Evolutionary conservation across 2,113 vertebrate genomes (phyloP), one percentile per base, ranked within the genome.

Genomic region (Nibea albiflora): DNA sequence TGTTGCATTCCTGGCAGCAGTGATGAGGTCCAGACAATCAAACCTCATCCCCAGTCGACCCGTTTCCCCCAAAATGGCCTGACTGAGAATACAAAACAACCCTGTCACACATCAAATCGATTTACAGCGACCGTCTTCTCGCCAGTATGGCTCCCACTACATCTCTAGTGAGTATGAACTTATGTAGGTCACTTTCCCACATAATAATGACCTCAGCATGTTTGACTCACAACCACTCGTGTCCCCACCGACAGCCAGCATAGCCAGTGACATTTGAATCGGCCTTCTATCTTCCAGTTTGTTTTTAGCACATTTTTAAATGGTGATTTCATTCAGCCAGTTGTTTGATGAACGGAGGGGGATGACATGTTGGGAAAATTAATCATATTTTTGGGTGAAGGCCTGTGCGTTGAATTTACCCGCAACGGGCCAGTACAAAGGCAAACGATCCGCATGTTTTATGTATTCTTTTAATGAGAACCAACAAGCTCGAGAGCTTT

Each of bases 151-250:
- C 22, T 66, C 60, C 68, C 53, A 3, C 24, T 73, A 11, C 62
- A 64, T 52, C 71, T 69, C 66, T 3, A n/a, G 53, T 26, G 14
- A 53, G 26, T 28, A 16, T 24, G 28, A 76, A 70, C 44, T 58
- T 62, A 84, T 85, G 77, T 84, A 70, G 83, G 83, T 83, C 83
- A 81, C 53, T 35, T 67, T 75, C 72, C 83, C 84, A 80, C 80
- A 76, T 63, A 14, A 76, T 50, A 80, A 61, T 26, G 61, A 82
- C 75, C 74, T 2, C 85, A 62, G 80, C 39, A 19, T 68, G 65
- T 80, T 85, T 62, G 42, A 68, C 20, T 79, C 52, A 35, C 22
- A 68, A 8, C 69, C 11, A 5, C 4, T 31, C 54, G 44, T 9
- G 22, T 80, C 72, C 42, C 61, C 80, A 72, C 22, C 52, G 44